Evolutionary conservation across 2,113 vertebrate genomes (phyloP).

Genomic region (Oryzias curvinotus): DNA sequence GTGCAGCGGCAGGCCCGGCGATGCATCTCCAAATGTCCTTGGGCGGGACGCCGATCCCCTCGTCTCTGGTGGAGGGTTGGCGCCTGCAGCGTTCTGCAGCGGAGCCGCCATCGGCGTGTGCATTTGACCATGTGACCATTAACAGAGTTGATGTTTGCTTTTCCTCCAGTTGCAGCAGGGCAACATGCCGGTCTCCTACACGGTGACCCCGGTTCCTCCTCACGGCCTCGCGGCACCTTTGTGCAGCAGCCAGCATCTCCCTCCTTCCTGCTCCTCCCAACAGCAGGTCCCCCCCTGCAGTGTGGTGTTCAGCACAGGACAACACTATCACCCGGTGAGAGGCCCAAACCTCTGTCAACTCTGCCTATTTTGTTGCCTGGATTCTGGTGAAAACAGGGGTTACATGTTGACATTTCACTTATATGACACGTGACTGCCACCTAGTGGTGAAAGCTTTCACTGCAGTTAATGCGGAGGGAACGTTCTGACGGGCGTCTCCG

Average conservation of each 20-base stretch:
- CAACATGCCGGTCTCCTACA: conserved; percentile 93
- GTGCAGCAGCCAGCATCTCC: conserved; percentile 93
- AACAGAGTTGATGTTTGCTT: conserved; percentile 6
- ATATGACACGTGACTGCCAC: conserved; percentile 46
- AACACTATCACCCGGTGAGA: conserved; percentile 95
- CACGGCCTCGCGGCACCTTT: conserved; percentile 92
- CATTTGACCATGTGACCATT: background rate
- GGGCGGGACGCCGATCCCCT: too few relatives aligned
- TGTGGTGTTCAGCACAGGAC: conserved; percentile 92
- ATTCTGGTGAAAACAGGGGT: too few relatives aligned
- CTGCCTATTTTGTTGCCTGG: background rate
- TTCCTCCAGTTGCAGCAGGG: conserved; percentile 86
- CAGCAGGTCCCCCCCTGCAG: conserved; percentile 94
- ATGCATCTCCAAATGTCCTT: too few relatives aligned
- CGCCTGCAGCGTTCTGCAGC: too few relatives aligned
- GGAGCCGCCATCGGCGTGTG: background rate
- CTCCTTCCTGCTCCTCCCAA: conserved; percentile 90
- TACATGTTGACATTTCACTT: too few relatives aligned
- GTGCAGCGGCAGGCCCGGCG: too few relatives aligned
- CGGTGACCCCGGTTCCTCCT: conserved; percentile 89
- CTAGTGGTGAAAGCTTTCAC: conserved; percentile 51
- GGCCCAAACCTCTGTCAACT: conserved; percentile 73
- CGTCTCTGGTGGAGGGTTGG: background rate
- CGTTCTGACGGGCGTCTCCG: background rate
- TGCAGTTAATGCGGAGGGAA: background rate